Percentiles rank a stretch among this genome's conserved stretches.
phyloP scores from a whole-genome alignment of 2,888 invertebrate genomes.

The Nomada fucata region DNA sequence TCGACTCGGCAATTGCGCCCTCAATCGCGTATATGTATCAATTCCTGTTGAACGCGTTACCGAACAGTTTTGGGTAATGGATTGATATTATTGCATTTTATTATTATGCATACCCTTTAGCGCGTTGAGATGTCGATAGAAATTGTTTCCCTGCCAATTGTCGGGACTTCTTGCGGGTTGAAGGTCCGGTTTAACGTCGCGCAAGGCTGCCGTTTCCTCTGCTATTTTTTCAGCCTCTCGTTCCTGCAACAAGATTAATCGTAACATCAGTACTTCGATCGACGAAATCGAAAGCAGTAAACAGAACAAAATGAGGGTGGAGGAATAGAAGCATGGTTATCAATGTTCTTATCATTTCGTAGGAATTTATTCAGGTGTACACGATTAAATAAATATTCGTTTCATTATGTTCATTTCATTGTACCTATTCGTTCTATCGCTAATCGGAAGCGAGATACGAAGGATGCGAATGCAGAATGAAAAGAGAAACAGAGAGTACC shows the following conservation, averaged over 20 bases:
- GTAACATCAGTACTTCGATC: neutral
- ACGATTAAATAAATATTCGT: too few species aligned
- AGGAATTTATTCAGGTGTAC: too few species aligned
- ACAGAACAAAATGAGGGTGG: too few species aligned
- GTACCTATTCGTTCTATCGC: too few species aligned
- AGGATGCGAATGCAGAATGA: too few species aligned
- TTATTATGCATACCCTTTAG: conserved; percentile 74
- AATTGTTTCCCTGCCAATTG: conserved; percentile 78
- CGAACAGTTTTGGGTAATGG: neutral
- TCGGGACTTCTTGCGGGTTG: conserved; percentile 77
- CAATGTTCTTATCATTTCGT: too few species aligned
- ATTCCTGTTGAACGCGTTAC: neutral
- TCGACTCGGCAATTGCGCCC: neutral
- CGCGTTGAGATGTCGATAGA: conserved; percentile 78
- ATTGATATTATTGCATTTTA: neutral
- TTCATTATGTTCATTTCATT: too few species aligned
- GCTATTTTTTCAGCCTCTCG: conserved; percentile 81
- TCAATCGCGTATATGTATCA: too few species aligned
- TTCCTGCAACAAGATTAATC: conserved; percentile 70
- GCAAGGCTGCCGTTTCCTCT: conserved; percentile 76
- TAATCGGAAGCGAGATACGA: too few species aligned
- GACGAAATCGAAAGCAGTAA: too few species aligned
- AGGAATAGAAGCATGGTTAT: too few species aligned
- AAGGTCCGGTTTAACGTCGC: conserved; percentile 79
- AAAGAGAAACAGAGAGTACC: too few species aligned